Conservation (phyloP, 1,140 invertebrate species). For the Drosophila ogumai region DNA sequence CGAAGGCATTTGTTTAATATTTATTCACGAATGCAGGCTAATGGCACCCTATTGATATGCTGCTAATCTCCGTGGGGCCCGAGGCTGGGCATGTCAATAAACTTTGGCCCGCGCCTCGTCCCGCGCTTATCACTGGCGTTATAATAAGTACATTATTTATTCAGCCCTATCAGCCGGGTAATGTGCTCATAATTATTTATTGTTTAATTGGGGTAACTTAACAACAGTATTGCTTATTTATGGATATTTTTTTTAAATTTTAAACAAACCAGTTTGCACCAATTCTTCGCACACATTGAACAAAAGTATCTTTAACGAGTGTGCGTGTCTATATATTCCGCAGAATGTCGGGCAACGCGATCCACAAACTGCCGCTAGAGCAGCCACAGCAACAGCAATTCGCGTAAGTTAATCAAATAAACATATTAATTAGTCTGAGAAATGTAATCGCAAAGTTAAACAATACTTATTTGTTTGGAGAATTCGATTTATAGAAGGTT, state of each 20-base stretch:
- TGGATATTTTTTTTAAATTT: slow-evolving; percentile 11
- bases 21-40: slow-evolving; percentile 36
- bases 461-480: slow-evolving; percentile 8
- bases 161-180: slow-evolving; percentile 23
- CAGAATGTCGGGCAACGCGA: slow-evolving; percentile 53
- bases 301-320: slow-evolving; percentile 7
- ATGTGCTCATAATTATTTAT: slow-evolving; percentile 24
- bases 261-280: slow-evolving; percentile 45
- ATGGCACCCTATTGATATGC: slow-evolving; percentile 39
- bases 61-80: slow-evolving; percentile 41
- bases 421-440: slow-evolving; percentile 41
- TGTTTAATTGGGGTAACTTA: slow-evolving; percentile 20
- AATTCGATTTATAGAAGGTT: slow-evolving; percentile 1
- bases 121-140: slow-evolving; percentile 19
- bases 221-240: neutral
- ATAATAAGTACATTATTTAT: slow-evolving; percentile 17
- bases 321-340: slow-evolving; percentile 26
- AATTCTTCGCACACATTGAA: slow-evolving; percentile 21
- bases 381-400: slow-evolving; percentile 68
- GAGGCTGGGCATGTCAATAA: slow-evolving; percentile 47
- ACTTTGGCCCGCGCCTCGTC: slow-evolving; percentile 33
- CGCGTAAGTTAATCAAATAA: slow-evolving; percentile 67
- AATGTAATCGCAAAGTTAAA: slow-evolving; percentile 33
- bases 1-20: slow-evolving; percentile 31
- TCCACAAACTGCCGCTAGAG: slow-evolving; percentile 33